Evolutionary conservation across 1,140 invertebrate genomes (phyloP), one percentile per base, ranked within the genome.

Genomic region (Neodiprion pinetum): DNA sequence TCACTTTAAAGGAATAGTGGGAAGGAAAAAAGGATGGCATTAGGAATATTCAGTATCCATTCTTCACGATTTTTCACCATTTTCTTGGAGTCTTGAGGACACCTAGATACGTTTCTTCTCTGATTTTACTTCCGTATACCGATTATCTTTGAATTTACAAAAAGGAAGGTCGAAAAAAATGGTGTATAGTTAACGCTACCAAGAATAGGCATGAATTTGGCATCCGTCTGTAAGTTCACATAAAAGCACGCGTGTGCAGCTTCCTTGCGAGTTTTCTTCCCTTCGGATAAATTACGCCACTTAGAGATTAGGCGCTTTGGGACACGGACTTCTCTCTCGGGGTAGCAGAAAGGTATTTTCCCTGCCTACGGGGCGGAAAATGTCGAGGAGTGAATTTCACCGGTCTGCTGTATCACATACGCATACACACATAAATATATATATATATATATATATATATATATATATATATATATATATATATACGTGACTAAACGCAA

Each of bases 221-320:
- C 71, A 77, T 49, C 72, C 69, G 77, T 75, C 73, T 71, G 50
- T 76, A 69, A 76, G 78, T 79, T 40, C 5, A 40, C 2, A 40
- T 5, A 40, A 2, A 40, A 40, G 28, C 28, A 40, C 28, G 28
- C 1, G 28, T 40, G 2, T 40, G 28, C 28, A 40, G 28, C 28
- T 5, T 40, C 28, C 28, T 40, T 0, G 2, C 2, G 28, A 40
- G 28, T 40, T 40, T 40, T 80, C 77, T 76, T 76, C 65, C 76
- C 80, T 74, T 74, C 72, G 78, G 79, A 82, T 82, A 81, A 82
- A 82, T 81, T 79, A 82, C 79, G 81, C 80, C 78, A 81, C 79
- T 82, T 81, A 80, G 80, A 82, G 80, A 82, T 82, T 82, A 82
- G 80, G 79, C 75, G 81, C 75, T 72, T 76, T 48, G 77, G 75